Evolutionary conservation across 2,797 vertebrate species (phyloP), one percentile per base, ranked within the genome.

Genomic region (Gila robusta): DNA sequence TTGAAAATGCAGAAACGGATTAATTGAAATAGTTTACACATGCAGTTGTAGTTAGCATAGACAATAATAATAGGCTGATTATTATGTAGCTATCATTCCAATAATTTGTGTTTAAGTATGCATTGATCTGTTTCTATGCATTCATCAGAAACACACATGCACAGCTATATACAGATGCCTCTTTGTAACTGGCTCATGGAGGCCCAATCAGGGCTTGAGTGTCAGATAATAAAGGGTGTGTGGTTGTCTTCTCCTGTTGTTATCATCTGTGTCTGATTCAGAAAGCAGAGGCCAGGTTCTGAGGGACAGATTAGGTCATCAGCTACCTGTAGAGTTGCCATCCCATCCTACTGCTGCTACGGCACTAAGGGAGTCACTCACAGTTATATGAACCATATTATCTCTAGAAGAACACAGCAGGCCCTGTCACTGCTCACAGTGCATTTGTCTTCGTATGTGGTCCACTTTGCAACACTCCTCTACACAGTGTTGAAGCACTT

Each of bases 261-360:
- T 90, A 87, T 88, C 87, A 89, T 79, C 78, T 59, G 37, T 71
- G 69, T 66, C 88, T 82, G 87, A 88, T 90, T 88, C 84, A 87
- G 83, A 62, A 82, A 56, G 66, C 84, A 70, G 72, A 84, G 84
- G 62, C 44, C 21, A 76, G 85, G 81, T 83, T 89, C 72, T 84
- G 82, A 86, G 49, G 83, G 69, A 79, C 79, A 89, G 87, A 89
- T 91, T 89, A 91, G 87, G 88, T 90, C 90, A 90, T 89, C 86
- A 87, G 86, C 86, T 89, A 87, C 89, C 84, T 84, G 77, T 82
- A 79, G 84, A 73, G 71, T 76, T 71, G 73, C 84, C 77, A 82
- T 84, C 86, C 80, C 86, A 87, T 86, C 83, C 74, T 69, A 44
- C 83, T 41, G 32, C 66, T 83, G 67, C 66, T 74, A 81, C 39